Base-by-base conservation (phyloP, 2,888 invertebrate genomes). In the Hypolimnas misippus region DNA sequence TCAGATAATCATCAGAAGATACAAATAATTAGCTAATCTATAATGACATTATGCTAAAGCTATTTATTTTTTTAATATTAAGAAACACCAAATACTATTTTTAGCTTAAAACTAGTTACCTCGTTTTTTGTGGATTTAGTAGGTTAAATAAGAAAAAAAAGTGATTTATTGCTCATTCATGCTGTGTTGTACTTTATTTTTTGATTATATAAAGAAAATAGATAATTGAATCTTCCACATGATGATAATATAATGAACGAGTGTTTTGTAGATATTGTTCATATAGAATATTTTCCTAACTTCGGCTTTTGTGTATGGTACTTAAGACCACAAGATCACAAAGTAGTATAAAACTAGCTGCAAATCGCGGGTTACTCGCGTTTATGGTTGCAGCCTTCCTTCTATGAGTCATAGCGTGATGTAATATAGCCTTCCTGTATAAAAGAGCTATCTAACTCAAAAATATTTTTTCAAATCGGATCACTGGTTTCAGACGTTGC, bases 31-130 rank as follows among this genome's bases (percentile, higher is more conserved):
- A 60, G 59, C n/a, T 54, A 53, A 60, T 53, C 33, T 21, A 33
- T 14, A 46, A 21, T 21, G 19, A 19, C 19, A 29, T 46, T 14
- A 35, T 52, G 42, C 52, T 42, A 44, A 52, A 44, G 42, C 21
- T 62, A 35, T 12, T 55, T 53, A 50, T 58, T 6, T 49, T 38
- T 58, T 25, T 35, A 54, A 55, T 52, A 46, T 61, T 49, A 55
- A 57, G 51, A 35, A 51, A 65, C 44, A 67, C 65, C 67, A 67
- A 67, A 67, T 59, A 67, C 62, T 62, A 67, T 56, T 64, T 65
- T 64, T 62, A 67, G 62, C 51, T 65, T 33, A 17, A 61, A 51
- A 57, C 63, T 61, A 61, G 64, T 57, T 64, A 66, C 57, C 66
- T 66, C 55, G 46, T 61, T 60, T 25, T 19, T 53, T 49, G n/a